phyloP scores from a whole-genome alignment of 1,140 invertebrate genomes.

The Paramacrobiotus metropolitanus region DNA sequence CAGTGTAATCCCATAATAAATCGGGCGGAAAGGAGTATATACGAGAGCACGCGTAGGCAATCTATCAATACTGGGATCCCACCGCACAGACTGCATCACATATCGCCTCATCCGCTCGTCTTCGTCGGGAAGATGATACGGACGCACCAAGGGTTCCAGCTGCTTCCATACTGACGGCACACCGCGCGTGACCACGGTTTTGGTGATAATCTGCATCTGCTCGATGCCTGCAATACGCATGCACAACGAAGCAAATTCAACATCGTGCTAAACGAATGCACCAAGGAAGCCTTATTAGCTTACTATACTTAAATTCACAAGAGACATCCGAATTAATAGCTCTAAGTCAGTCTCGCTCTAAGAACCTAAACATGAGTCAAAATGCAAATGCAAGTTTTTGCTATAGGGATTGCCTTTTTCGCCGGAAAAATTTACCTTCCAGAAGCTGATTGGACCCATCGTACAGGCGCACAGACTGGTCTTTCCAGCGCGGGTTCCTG shows the following conservation, averaged over 20 bases:
- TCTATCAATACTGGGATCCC: constrained; percentile 10
- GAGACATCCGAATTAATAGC: too few relatives aligned
- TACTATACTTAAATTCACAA: too few relatives aligned
- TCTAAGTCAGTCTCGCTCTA: too few relatives aligned
- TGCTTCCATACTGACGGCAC: constrained; percentile 5
- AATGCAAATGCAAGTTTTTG: too few relatives aligned
- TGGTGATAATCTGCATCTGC: constrained; percentile 10
- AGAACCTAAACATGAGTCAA: too few relatives aligned
- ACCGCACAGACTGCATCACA: constrained; percentile 10
- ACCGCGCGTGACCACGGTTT: constrained; percentile 9
- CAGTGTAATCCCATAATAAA: constrained; percentile 8
- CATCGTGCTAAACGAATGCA: too few relatives aligned
- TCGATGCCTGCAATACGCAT: constrained; percentile 8
- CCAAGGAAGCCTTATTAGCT: too few relatives aligned
- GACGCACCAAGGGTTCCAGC: not conserved
- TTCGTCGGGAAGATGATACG: constrained; percentile 7
- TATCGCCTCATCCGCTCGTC: constrained; percentile 9
- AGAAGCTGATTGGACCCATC: not conserved
- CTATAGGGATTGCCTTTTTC: too few relatives aligned
- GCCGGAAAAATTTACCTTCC: not conserved
- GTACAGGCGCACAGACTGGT: not conserved
- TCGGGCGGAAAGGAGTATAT: not conserved
- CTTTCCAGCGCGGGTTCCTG: not conserved
- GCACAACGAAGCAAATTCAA: too few relatives aligned
- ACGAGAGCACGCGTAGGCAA: constrained; percentile 3